Base-by-base conservation (phyloP, 2,797 vertebrate genomes). In the Pogoniulus pusillus region DNA sequence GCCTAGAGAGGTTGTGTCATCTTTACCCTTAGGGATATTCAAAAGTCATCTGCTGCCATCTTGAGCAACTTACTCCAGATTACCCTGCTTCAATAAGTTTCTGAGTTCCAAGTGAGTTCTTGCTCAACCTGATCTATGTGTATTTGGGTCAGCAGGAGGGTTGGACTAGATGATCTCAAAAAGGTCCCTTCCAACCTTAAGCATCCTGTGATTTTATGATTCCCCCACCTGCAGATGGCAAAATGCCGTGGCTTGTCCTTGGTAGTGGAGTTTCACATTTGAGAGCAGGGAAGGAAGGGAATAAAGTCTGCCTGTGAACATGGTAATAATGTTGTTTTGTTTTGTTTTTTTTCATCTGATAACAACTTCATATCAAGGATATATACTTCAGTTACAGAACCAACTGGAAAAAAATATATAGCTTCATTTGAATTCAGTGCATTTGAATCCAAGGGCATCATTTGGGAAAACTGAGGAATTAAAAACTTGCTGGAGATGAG, bases 261-360 rank as follows among this genome's bases (percentile, higher is more conserved):
- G 49, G 7, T 65, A 59, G 7, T 35, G 6, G n/a, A 54, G 6
- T 65, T 84, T 64, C 17, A 1, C n/a, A 45, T 20, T 19, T 2
- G 9, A 7, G 23, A 13, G 10, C 14, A 37, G 16, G n/a, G n/a
- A n/a, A n/a, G 20, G 29, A 7, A 9, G 2, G 9, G 11, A 30
- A 17, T 20, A 18, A 4, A 80, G 29, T 43, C 5, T 76, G 41
- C 19, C 34, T 73, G 10, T 62, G 7, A 73, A 14, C 5, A 8
- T 60, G 26, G 34, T 64, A 27, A 34, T 86, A 86, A 75, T 71
- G 26, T 76, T 87, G n/a, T n/a, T n/a, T n/a, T n/a, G n/a, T n/a
- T n/a, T n/a, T n/a, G n/a, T 53, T 87, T 80, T 87, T 53, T 89
- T 64, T 18, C 18, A 64, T 8, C 26, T 78, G n/a, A 16, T 47